These are phyloP conservation scores for Lagocephalus sceleratus DNA, from an alignment of 2,797 vertebrate genomes.

Conservation along the genomic window DNA sequence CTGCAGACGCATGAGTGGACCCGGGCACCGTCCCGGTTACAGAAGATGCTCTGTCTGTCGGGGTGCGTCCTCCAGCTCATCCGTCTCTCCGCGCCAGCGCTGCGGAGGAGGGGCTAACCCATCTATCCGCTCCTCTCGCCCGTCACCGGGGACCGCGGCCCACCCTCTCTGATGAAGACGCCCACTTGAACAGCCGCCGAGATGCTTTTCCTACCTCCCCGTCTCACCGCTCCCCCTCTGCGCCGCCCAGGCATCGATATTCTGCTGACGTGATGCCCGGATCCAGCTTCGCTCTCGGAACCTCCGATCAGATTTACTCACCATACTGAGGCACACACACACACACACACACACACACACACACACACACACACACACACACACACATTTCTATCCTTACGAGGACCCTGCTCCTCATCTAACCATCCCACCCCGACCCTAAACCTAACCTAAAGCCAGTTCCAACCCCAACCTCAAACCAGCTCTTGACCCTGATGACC, in stretches of 20 bases:
- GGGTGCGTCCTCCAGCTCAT: slow-evolving; percentile 66
- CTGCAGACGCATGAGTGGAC: slow-evolving; percentile 32
- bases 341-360: slow-evolving; percentile 1
- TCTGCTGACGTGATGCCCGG: slow-evolving; percentile 64
- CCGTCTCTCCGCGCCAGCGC: slow-evolving; percentile 64
- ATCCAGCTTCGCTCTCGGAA: slow-evolving; percentile 48
- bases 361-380: too few relatives aligned
- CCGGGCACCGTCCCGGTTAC: slow-evolving; percentile 35
- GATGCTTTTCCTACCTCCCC: slow-evolving; percentile 72
- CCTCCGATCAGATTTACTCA: too few relatives aligned
- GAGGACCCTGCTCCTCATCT: too few relatives aligned
- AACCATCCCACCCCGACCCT: too few relatives aligned
- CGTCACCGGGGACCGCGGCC: slow-evolving; percentile 57
- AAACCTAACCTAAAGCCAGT: too few relatives aligned
- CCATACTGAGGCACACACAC: slow-evolving; percentile 1
- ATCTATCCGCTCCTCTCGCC: slow-evolving; percentile 65
- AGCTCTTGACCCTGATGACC: too few relatives aligned
- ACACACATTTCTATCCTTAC: too few relatives aligned
- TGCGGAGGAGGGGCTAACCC: slow-evolving; percentile 62
- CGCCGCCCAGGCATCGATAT: slow-evolving; percentile 69
- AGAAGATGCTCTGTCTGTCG: slow-evolving; percentile 45
- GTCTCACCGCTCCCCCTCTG: slow-evolving; percentile 69
- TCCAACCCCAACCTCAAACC: too few relatives aligned
- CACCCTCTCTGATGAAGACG: slow-evolving; percentile 70
- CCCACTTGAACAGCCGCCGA: slow-evolving; percentile 77